Evolutionary conservation across 2,797 vertebrate species (phyloP).

Genomic region (Gymnoscopelus braueri): DNA sequence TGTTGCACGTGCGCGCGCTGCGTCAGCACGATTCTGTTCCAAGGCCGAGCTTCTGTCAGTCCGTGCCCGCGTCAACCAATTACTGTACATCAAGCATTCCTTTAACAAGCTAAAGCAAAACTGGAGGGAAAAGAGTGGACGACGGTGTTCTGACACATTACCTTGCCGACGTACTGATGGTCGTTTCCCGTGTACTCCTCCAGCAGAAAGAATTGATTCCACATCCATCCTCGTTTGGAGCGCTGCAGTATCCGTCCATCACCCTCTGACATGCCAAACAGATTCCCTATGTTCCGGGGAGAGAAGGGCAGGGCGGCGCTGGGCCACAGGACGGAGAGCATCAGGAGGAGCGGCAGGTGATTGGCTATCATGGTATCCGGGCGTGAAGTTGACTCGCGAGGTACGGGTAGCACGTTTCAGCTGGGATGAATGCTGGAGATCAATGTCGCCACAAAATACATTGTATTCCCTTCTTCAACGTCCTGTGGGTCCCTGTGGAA

Average conservation of each 20-base stretch:
- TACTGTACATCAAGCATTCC: constrained; percentile 50
- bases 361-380: constrained; percentile 82
- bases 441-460: constrained; percentile 74
- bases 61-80: constrained; percentile 65
- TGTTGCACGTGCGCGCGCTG: background rate
- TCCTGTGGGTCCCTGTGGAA: constrained; percentile 63
- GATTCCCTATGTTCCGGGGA: constrained; percentile 80
- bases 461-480: constrained; percentile 74
- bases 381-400: constrained; percentile 61
- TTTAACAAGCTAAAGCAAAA: constrained; percentile 56
- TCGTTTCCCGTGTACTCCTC: constrained; percentile 97
- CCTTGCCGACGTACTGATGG: constrained; percentile 98
- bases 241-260: constrained; percentile 87
- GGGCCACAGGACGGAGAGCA: constrained; percentile 73
- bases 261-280: constrained; percentile 75
- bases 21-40: background rate
- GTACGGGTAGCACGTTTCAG: constrained; percentile 66
- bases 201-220: constrained; percentile 98
- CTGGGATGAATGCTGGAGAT: constrained; percentile 69
- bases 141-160: constrained; percentile 70
- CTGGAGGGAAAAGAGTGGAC: constrained; percentile 21
- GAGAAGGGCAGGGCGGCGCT: constrained; percentile 69
- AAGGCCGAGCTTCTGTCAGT: constrained; percentile 50
- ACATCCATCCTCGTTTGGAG: constrained; percentile 98
- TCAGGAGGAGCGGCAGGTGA: constrained; percentile 73